These are phyloP conservation scores for Pygoscelis adeliae DNA, from an alignment of 2,113 vertebrate genomes.

Conservation along the genomic window DNA sequence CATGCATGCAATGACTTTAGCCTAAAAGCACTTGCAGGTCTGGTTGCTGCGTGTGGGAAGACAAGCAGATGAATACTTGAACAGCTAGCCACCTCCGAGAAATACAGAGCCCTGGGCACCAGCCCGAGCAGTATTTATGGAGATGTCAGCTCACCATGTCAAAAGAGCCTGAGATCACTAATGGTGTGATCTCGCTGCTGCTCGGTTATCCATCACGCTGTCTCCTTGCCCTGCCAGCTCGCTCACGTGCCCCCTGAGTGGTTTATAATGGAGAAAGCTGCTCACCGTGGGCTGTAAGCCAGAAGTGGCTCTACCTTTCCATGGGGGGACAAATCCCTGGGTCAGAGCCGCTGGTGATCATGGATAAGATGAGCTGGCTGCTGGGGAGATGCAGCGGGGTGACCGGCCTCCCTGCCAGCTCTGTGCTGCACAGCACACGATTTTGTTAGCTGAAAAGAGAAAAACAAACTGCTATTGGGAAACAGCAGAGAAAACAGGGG, in stretches of 20 bases:
- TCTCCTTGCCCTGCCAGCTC: background rate
- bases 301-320: background rate
- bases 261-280: background rate
- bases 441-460: background rate
- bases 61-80: too few species aligned
- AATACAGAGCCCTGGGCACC: background rate
- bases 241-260: background rate
- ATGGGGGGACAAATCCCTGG: background rate
- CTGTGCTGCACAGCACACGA: fast-evolving
- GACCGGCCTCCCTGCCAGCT: background rate
- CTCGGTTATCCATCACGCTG: background rate
- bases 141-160: background rate
- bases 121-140: background rate
- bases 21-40: background rate
- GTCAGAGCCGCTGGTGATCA: background rate
- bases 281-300: background rate
- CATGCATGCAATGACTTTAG: background rate
- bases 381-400: background rate
- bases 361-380: background rate
- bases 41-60: background rate
- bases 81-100: too few species aligned
- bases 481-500: background rate
- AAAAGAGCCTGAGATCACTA: background rate
- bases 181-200: background rate
- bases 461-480: background rate